Percentiles rank a stretch among this genome's conserved stretches.
Conservation (phyloP, 2,888 invertebrate species). For the Chymomyza fuscimana region DNA sequence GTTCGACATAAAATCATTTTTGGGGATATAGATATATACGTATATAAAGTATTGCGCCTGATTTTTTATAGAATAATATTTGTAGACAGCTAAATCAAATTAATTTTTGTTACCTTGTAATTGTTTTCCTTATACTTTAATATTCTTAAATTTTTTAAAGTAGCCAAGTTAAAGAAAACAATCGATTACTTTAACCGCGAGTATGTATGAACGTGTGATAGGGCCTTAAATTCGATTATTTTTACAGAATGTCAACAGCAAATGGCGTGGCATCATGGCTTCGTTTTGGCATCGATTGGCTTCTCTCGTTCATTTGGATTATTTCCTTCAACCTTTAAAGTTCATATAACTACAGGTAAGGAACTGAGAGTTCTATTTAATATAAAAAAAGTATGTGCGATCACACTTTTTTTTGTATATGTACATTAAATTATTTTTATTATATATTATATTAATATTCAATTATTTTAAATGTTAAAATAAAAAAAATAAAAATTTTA, state of each 20-base stretch:
- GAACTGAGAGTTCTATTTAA: not conserved
- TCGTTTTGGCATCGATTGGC: not conserved
- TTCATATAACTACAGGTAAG: constrained; percentile 78
- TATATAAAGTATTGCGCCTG: too few relatives aligned
- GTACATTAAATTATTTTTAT: not conserved
- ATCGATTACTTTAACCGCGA: not conserved
- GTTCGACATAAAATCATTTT: too few relatives aligned
- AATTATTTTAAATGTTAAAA: not conserved
- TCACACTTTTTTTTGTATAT: not conserved
- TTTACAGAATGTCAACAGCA: not conserved
- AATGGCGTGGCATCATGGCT: not conserved
- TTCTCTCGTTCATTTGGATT: constrained; percentile 78
- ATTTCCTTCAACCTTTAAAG: constrained; percentile 77
- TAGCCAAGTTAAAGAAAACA: not conserved
- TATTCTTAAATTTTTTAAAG: too few relatives aligned
- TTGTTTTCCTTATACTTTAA: too few relatives aligned
- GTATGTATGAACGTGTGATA: not conserved
- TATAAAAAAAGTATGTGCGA: not conserved
- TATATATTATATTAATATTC: not conserved
- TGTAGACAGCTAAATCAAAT: too few relatives aligned
- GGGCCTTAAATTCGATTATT: not conserved
- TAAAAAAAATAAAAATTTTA: not conserved
- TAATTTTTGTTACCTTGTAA: too few relatives aligned
- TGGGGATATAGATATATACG: too few relatives aligned
- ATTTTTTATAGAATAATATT: too few relatives aligned